phyloP scores from a whole-genome alignment of 2,113 vertebrate species.

The Xyrauchen texanus region DNA sequence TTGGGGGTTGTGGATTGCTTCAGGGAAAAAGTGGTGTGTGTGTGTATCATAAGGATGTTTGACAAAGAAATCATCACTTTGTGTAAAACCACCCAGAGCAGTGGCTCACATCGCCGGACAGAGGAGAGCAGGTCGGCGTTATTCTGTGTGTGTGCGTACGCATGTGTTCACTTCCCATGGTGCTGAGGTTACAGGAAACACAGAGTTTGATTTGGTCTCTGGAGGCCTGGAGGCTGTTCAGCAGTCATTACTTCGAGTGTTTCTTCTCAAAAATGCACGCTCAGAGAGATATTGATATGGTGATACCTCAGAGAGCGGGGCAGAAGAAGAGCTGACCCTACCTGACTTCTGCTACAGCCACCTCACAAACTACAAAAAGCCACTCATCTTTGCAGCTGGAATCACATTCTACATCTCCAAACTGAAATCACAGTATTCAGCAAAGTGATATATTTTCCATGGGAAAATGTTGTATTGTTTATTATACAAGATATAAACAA shows the following conservation, averaged over 20 bases:
- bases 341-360: conserved; percentile 42
- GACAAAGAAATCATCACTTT: conserved; percentile 81
- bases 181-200: conserved; percentile 56
- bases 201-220: conserved; percentile 55
- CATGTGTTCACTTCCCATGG: conserved; percentile 49
- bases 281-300: conserved; percentile 49
- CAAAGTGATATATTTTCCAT: conserved; percentile 19
- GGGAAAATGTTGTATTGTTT: conserved; percentile 1
- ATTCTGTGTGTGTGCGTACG: conserved; percentile 34
- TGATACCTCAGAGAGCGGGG: conserved; percentile 45
- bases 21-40: conserved; percentile 51
- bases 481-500: background rate
- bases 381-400: conserved; percentile 34
- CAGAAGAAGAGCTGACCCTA: conserved; percentile 54
- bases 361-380: conserved; percentile 23
- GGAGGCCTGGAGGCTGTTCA: conserved; percentile 45
- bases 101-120: conserved; percentile 52
- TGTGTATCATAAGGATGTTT: conserved; percentile 59
- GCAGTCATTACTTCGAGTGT: conserved; percentile 51
- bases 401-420: conserved; percentile 39
- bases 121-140: conserved; percentile 38
- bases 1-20: conserved; percentile 48
- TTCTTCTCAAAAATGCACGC: conserved; percentile 53
- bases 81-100: conserved; percentile 50
- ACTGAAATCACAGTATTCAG: conserved; percentile 22